A percentile compares a stretch with the other conserved stretches of the same genome.
phyloP scores from a whole-genome alignment of 2,113 vertebrate species.

The Oophaga pumilio region DNA sequence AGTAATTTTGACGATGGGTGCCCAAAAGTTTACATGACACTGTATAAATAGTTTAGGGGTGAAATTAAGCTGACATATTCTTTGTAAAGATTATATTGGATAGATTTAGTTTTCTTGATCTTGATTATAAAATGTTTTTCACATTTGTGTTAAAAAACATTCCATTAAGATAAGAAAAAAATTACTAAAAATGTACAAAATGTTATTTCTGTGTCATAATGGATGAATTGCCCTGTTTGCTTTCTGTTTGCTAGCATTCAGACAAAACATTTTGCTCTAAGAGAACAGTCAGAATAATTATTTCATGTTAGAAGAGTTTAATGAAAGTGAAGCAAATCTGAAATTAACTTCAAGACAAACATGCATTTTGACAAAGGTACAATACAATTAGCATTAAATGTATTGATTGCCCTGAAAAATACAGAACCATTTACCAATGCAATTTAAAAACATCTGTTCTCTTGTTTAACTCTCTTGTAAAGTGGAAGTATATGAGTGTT shows the following conservation, averaged over 20 bases:
- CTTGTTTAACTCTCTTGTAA: constrained; percentile 66
- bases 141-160: too few relatives aligned
- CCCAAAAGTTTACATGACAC: too few relatives aligned
- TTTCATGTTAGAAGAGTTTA: constrained; percentile 59
- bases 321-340: constrained; percentile 65
- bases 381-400: constrained; percentile 66
- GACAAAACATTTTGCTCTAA: constrained; percentile 60
- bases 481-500: constrained; percentile 68
- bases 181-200: neutral
- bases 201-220: neutral
- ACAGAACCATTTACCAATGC: constrained; percentile 58
- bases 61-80: neutral
- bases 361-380: constrained; percentile 65
- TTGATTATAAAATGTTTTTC: too few relatives aligned
- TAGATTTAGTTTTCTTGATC: neutral
- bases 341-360: constrained; percentile 68
- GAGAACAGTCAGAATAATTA: constrained; percentile 56
- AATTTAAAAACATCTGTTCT: constrained; percentile 64
- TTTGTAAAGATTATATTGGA: neutral
- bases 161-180: too few relatives aligned
- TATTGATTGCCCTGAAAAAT: constrained; percentile 66
- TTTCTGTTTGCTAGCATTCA: constrained; percentile 53
- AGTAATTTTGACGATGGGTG: too few relatives aligned
- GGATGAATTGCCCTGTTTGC: constrained; percentile 12
- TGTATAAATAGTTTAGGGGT: too few relatives aligned